Conservation (phyloP, 2,888 invertebrate genomes). For the Antitype chi region DNA sequence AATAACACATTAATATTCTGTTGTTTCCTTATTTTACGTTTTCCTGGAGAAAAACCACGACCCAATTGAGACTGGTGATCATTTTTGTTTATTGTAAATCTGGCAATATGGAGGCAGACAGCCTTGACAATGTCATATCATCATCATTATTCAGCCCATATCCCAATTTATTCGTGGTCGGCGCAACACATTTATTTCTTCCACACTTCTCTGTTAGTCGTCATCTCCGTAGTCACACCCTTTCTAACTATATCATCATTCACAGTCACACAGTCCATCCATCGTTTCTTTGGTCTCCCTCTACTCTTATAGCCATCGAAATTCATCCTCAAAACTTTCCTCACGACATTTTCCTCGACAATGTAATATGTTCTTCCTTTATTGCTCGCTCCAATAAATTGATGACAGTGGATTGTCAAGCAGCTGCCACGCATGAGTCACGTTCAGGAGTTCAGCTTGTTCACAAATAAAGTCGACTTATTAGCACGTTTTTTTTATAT, state of each 20-base stretch:
- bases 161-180: no score
- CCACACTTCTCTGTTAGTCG: no score
- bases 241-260: no score
- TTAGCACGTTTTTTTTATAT: no score
- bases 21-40: conserved; percentile 47
- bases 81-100: conserved; percentile 14
- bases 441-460: neutral
- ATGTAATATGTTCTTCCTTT: neutral
- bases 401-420: neutral
- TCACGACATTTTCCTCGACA: neutral
- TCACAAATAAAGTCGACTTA: neutral
- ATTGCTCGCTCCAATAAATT: neutral
- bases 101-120: conserved; percentile 4
- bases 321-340: no score
- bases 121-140: neutral
- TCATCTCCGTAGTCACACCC: no score
- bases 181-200: no score
- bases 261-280: no score
- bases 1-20: conserved; percentile 46
- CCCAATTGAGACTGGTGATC: conserved; percentile 8
- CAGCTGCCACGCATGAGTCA: conserved; percentile 9
- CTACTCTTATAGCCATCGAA: no score
- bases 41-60: conserved; percentile 53
- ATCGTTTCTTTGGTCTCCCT: no score
- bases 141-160: no score